Base-by-base conservation (phyloP, 2,113 vertebrate species). In the Mesocricetus auratus region DNA sequence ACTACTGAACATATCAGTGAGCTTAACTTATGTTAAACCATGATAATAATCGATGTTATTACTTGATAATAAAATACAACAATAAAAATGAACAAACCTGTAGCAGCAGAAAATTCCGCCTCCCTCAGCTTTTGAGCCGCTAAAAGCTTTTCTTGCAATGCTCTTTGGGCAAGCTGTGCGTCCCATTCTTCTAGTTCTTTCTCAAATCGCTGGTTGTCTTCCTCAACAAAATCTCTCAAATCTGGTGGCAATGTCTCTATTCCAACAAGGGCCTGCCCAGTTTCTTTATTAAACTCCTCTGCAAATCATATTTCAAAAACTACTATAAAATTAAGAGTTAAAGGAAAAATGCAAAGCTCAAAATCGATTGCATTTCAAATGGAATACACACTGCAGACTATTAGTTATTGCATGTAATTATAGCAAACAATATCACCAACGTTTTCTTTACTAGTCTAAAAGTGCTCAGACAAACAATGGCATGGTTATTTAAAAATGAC, bases 251-350 rank as follows among this genome's bases (percentile, higher is more conserved):
- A 97, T 0, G 99, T 99, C 98, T 99, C 99, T 98, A 99, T 98
- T 94, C 99, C 99, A 75, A 99, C 98, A 97, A 99, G 98, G 36
- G 99, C 97, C 98, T 99, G 99, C 1, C 99, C 99, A 0, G 99
- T 99, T 98, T 99, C 99, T 95, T 99, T 99, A 97, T 99, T 99
- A 94, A 99, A 99, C 88, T 99, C 99, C 95, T 99, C 99, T 99
- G 98, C 2, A 96, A 97, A 96, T 94, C 33, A 95, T 11, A 98
- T 97, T 66, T 53, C 0, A 93, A 74, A 97, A 94, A 96, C 71
- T 56, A 94, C 58, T 94, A 93, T 94, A 85, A 96, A 94, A 95
- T 94, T 90, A 96, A 79, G 60, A 86, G 82, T 78, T 95, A 86
- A 93, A 86, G 77, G 75, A 75, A 94, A 95, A 94, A 92, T 78